Evolutionary conservation across 2,113 vertebrate genomes (phyloP), one percentile per base, ranked within the genome.

Genomic region (Parus major): DNA sequence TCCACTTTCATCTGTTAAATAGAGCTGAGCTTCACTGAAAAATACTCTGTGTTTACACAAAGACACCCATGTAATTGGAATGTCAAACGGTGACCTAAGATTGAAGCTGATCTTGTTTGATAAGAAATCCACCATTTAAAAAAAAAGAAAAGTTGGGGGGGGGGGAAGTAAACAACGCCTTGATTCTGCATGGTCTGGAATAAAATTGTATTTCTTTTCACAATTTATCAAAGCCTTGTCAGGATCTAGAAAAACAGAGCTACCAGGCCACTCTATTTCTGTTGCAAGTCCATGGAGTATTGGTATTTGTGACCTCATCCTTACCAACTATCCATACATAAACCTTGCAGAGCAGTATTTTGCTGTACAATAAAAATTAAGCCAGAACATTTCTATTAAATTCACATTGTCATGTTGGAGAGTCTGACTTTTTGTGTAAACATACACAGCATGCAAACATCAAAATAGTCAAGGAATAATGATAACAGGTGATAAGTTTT

Each of bases 401-500:
- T 85, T 93, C 29, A 33, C 50, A 33, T 91, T 76, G 35, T 39
- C 1, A 1, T 76, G 13, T 20, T 85, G 24, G 46, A 82, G 31
- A 44, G 11, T 28, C 73, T 76, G 65, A 82, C 66, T 88, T 61
- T 85, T 61, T 77, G 22, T 47, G 35, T 72, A 90, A 96, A 72
- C 29, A 31, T 19, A 61, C 77, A 9, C 71, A 93, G 69, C 33
- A 17, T 11, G 56, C 0, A 4, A 69, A 28, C 42, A 53, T 66
- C 94, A 92, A 92, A 71, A 56, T 25, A 85, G 36, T 23, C 50
- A 66, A 84, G 65, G 42, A 79, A 66, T 7, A 88, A 12, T 46
- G 70, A 57, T 27, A 94, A 36, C 18, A 66, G 33, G 29, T 84
- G 94, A 64, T 77, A 92, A 81, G 23, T 57, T 71, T 95, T 90